Base-by-base conservation (phyloP, 2,888 invertebrate species). In the Leptura quadrifasciata region DNA sequence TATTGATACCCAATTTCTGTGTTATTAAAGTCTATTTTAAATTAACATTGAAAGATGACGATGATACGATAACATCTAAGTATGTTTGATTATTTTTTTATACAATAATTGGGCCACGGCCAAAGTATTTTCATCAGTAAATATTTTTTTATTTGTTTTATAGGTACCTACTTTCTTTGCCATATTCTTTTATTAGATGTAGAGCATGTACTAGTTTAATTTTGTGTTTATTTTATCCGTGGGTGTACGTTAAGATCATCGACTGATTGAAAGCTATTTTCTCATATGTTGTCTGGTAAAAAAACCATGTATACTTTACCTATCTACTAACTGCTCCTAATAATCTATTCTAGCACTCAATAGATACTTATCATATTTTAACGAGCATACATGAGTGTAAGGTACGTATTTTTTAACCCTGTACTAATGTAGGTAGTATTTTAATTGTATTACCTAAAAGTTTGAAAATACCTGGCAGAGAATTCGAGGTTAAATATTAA, bases 21-120 rank as follows among this genome's bases (percentile, higher is more conserved):
- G 35, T 47, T 47, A n/a, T 47, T 47, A 47, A 15, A 47, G 15
- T 24, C 6, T 31, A 8, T 31, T 2, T 6, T 31, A 31, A 8
- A 2, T 31, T 39, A 39, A 12, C 39, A 39, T 12, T 39, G 39
- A 12, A 39, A 39, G 1, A n/a, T n/a, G 39, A 39, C 12, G 1
- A 39, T 39, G 4, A 5, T 31, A 31, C 6, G 27, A 24, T 35
- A 35, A 9, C 12, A 39, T 39, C 39, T 39, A 39, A 0, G 2
- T 39, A 39, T 39, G 10, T 47, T 47, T 47, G 15, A 47, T n/a
- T 47, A 47, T 47, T 47, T 47, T 47, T 15, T 47, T 47, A 47
- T n/a, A 47, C 47, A 47, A n/a, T 47, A n/a, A 47, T n/a, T 47
- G n/a, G 47, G 47, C 47, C 47, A 47, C n/a, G 47, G 47, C 47